A percentile compares a stretch with the other conserved stretches of the same genome.
Conservation (phyloP, 2,113 vertebrate species). For the Mola mola region DNA sequence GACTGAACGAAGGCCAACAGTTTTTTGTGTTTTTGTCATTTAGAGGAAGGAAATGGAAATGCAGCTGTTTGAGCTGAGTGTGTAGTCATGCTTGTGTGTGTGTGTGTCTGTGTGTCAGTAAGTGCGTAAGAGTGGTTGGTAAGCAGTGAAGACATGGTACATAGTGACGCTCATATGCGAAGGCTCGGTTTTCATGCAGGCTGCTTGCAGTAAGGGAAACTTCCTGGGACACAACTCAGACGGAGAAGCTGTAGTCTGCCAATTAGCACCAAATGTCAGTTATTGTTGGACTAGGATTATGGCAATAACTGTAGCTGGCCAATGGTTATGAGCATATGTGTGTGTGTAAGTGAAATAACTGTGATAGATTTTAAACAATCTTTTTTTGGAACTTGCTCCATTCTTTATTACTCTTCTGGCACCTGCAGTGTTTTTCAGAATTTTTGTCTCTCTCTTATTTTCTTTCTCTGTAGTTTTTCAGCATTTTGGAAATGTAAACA, state of each 20-base stretch:
- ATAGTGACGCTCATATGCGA: conserved; percentile 30
- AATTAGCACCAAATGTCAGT: conserved; percentile 75
- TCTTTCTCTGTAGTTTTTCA: conserved; percentile 70
- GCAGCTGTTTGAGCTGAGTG: conserved; percentile 60
- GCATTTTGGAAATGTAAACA: conserved; percentile 86
- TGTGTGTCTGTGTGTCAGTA: conserved; percentile 20
- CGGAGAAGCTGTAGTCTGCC: conserved; percentile 61
- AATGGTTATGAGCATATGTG: conserved; percentile 34
- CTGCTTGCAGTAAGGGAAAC: conserved; percentile 49
- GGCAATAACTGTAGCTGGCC: conserved; percentile 67
- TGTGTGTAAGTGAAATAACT: conserved; percentile 51
- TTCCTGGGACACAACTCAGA: conserved; percentile 65
- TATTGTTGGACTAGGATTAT: conserved; percentile 73
- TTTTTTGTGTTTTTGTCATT: conserved; percentile 78
- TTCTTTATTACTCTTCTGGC: conserved; percentile 81
- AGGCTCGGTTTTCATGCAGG: conserved; percentile 45
- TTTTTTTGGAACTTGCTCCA: conserved; percentile 71
- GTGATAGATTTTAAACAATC: conserved; percentile 79
- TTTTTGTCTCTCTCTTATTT: conserved; percentile 53
- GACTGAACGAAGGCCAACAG: conserved; percentile 73
- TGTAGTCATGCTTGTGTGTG: conserved; percentile 25
- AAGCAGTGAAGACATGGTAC: conserved; percentile 37
- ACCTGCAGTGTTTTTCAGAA: conserved; percentile 82
- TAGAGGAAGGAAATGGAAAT: conserved; percentile 75
- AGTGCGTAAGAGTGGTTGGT: conserved; percentile 74